Evolutionary conservation across 2,888 invertebrate species (phyloP).

Genomic region (Azorinus chamasolen): DNA sequence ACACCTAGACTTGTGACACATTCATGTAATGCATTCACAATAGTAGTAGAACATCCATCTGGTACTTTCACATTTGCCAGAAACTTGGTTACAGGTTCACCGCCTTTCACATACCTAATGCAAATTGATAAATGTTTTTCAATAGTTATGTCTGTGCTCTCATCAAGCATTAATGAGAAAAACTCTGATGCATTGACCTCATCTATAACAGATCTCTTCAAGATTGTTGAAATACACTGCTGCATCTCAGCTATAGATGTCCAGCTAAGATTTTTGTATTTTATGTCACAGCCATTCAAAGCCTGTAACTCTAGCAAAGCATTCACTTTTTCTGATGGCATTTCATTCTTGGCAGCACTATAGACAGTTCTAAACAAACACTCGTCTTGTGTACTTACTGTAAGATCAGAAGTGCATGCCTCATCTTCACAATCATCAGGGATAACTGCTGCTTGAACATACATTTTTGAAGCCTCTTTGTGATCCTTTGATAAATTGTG

Average conservation of each 20-base stretch:
- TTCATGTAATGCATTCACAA: slow-evolving; percentile 25
- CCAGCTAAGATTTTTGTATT: slow-evolving; percentile 11
- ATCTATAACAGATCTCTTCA: neutral
- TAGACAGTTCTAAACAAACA: too few relatives aligned
- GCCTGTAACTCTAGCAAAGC: neutral
- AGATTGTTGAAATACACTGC: neutral
- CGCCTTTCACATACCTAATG: slow-evolving; percentile 30
- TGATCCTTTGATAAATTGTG: too few relatives aligned
- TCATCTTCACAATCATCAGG: too few relatives aligned
- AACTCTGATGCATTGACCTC: neutral
- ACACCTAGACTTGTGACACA: slow-evolving; percentile 3
- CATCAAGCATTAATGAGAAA: slow-evolving; percentile 48
- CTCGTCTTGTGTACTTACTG: too few relatives aligned
- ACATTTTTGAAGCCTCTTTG: too few relatives aligned
- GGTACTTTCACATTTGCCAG: too few relatives aligned
- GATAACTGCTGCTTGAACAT: too few relatives aligned
- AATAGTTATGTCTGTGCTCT: slow-evolving; percentile 48
- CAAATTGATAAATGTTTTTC: slow-evolving; percentile 38
- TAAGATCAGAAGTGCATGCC: too few relatives aligned
- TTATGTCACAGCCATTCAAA: neutral
- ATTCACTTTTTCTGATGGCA: too few relatives aligned
- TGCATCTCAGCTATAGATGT: neutral
- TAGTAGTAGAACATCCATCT: slow-evolving; percentile 40
- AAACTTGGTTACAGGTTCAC: too few relatives aligned
- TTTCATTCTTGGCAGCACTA: too few relatives aligned